phyloP scores from a whole-genome alignment of 2,113 vertebrate genomes.

The Neogobius melanostomus region DNA sequence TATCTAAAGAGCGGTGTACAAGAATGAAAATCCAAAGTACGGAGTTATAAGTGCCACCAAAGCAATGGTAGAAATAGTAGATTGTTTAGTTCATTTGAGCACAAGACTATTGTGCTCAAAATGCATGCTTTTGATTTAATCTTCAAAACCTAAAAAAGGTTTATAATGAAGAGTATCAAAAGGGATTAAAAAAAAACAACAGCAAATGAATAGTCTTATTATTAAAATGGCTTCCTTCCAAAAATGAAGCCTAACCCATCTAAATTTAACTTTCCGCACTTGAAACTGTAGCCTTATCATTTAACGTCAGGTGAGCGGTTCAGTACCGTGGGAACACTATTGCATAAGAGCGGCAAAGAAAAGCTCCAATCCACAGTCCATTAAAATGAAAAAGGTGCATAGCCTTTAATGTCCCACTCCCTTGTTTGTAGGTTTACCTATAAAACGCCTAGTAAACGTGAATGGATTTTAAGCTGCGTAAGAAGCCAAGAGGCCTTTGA shows the following conservation, averaged over 20 bases:
- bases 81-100: no score
- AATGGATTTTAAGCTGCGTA: not conserved
- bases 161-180: no score
- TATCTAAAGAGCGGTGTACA: no score
- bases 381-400: not conserved
- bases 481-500: not conserved
- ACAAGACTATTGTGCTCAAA: no score
- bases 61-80: no score
- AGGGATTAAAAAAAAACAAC: no score
- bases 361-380: conserved; percentile 36
- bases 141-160: no score
- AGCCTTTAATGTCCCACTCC: conserved; percentile 45
- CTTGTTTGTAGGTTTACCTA: conserved; percentile 4
- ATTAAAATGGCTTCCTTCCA: not conserved
- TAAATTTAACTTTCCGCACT: not conserved
- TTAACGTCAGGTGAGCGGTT: not conserved
- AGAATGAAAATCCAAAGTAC: no score
- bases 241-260: not conserved
- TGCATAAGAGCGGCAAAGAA: conserved; percentile 3
- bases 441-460: not conserved
- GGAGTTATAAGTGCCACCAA: no score
- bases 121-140: no score
- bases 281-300: not conserved
- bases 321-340: not conserved
- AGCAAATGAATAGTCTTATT: not conserved